Conservation (phyloP, 1,140 invertebrate species). For the Magallana ariakensis region DNA sequence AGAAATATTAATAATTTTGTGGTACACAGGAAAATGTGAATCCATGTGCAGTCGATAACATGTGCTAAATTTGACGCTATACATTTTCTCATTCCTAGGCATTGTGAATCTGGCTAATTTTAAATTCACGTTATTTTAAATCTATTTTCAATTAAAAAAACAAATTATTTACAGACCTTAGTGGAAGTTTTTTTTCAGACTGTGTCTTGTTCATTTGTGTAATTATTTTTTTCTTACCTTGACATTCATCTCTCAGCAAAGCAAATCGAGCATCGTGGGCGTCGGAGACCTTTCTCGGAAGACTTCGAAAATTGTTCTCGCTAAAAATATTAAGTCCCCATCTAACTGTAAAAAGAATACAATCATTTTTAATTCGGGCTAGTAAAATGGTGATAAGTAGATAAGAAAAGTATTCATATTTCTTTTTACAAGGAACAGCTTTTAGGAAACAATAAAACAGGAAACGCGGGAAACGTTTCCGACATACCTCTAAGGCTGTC, state of each 20-base stretch:
- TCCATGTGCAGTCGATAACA: no score
- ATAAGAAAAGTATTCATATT: not conserved
- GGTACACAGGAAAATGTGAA: no score
- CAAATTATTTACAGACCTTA: no score
- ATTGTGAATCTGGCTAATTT: not conserved
- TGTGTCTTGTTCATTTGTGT: not conserved
- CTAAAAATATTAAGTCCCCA: slow-evolving; percentile 62
- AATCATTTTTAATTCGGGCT: not conserved
- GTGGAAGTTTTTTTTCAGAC: no score
- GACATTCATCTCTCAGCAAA: slow-evolving; percentile 55
- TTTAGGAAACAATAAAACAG: not conserved
- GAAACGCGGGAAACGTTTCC: not conserved
- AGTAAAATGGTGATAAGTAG: no score
- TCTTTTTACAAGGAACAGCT: not conserved
- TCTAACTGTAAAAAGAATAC: slow-evolving; percentile 55
- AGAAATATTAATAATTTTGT: no score
- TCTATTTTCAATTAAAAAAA: not conserved
- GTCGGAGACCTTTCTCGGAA: slow-evolving; percentile 63
- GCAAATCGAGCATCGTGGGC: slow-evolving; percentile 55
- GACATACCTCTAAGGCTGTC: not conserved
- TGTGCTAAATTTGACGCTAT: not conserved
- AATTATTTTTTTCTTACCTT: slow-evolving; percentile 49
- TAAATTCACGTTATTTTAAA: not conserved
- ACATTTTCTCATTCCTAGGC: not conserved
- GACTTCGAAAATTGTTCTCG: slow-evolving; percentile 41